Base-by-base conservation (phyloP, 2,888 invertebrate species). In the Terebella lapidaria region DNA sequence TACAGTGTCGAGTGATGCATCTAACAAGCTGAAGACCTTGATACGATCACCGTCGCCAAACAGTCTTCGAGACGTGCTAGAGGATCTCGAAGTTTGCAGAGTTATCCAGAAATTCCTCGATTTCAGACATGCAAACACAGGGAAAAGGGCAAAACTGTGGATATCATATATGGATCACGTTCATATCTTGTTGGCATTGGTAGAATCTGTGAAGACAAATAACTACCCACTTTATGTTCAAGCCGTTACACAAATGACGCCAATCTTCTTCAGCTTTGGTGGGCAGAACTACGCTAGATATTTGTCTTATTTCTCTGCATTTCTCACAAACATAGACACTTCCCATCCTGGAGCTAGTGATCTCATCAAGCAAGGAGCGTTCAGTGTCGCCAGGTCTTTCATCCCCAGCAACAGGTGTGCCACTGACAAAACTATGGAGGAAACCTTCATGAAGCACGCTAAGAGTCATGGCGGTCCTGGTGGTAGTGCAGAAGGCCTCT, bases 391-490 rank as follows among this genome's bases (percentile, higher is more conserved):
- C 22, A 18, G 56, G 10, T 56, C 49, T 15, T 51, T 57, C 20
- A 51, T 57, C 4, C 49, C 57, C 4, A 30, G 57, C 4, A 22
- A 5, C 28, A 28, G n/a, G 29, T 22, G 51, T 51, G 57, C 26
- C 52, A 51, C 52, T 20, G 57, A 57, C 57, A 57, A 57, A 24
- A 57, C 63, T 2, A 66, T 64, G 25, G 60, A 62, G 30, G 64
- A 62, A 35, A 62, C 64, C 15, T 64, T 64, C 51, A 64, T 60
- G 64, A 20, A 29, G 18, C 57, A 62, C 57, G 61, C 61, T n/a
- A 64, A 65, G 52, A 30, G 60, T 15, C 60, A 52, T 15, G 60
- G 54, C 4, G 24, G n/a, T 28, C 57, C 60, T 28, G 45, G 20
- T 42, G 54, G 35, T 65, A 65, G 42, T 10, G 58, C 22, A 24